phyloP scores from a whole-genome alignment of 2,888 invertebrate species.

The Allophyes oxyacanthae region DNA sequence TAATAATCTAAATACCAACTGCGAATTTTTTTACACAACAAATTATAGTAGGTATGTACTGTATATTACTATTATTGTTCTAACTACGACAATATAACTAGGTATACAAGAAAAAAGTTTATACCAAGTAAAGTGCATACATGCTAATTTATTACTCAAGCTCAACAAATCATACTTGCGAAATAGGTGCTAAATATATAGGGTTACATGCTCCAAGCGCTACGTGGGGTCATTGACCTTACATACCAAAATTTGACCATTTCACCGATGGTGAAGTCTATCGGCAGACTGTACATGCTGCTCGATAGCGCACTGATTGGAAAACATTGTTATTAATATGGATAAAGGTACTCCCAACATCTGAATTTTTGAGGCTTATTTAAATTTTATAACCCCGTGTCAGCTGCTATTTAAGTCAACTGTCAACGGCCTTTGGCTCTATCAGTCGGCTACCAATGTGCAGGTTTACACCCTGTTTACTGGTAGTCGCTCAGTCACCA shows the following conservation, averaged over 20 bases:
- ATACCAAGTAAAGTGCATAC: constrained; percentile 9
- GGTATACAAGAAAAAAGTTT: not conserved
- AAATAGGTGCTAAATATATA: constrained; percentile 21
- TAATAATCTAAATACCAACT: not conserved
- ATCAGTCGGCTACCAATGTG: constrained; percentile 24
- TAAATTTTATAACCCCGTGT: no score
- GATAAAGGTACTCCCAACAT: not conserved
- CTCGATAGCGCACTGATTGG: constrained; percentile 78
- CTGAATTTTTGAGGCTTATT: not conserved
- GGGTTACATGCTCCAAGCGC: constrained; percentile 51
- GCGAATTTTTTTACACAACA: not conserved
- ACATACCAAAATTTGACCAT: constrained; percentile 85
- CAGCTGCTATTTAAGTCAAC: no score
- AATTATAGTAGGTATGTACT: no score
- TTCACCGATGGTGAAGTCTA: constrained; percentile 80
- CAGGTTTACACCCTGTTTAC: not conserved
- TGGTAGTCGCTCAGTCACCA: constrained; percentile 10
- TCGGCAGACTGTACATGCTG: constrained; percentile 79
- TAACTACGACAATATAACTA: constrained; percentile 12
- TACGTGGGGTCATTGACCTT: constrained; percentile 39
- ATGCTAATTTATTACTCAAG: constrained; percentile 30
- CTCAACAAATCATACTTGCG: constrained; percentile 5
- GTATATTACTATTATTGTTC: not conserved
- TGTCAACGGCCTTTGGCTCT: not conserved
- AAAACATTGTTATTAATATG: constrained; percentile 52